Evolutionary conservation across 2,888 invertebrate genomes (phyloP).

Genomic region (Eustalomyia histrio): DNA sequence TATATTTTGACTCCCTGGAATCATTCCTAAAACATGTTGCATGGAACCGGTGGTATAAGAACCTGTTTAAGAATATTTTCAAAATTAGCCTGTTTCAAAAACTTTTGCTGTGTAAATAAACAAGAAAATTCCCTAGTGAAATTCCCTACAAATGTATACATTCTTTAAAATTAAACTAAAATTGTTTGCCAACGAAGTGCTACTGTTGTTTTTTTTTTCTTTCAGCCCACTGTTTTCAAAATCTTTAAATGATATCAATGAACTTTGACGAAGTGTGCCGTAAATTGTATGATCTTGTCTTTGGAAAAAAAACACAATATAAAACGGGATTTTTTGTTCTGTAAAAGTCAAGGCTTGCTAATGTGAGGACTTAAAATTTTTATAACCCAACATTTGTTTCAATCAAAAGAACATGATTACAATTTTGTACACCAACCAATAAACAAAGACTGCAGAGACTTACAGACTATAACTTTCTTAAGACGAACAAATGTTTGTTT

Average conservation of each 20-base stretch:
- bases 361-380: conserved; percentile 37
- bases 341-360: background rate
- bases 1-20: no score
- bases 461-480: conserved; percentile 1
- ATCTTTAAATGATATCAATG: conserved; percentile 49
- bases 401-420: conserved; percentile 47
- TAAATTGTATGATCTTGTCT: conserved; percentile 72
- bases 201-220: no score
- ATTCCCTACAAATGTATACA: no score
- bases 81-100: no score
- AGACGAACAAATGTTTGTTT: conserved; percentile 13
- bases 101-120: no score
- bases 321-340: conserved; percentile 48
- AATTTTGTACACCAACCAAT: conserved; percentile 27
- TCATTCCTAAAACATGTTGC: no score
- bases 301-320: conserved; percentile 50
- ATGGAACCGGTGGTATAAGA: no score
- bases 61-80: no score
- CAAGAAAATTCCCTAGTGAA: no score
- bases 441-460: conserved; percentile 14
- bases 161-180: no score
- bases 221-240: conserved; percentile 39
- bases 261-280: conserved; percentile 61
- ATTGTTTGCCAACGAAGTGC: no score
- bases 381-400: conserved; percentile 47